Evolutionary conservation across 2,113 vertebrate species (phyloP), one percentile per base, ranked within the genome.

Genomic region (Anarrhichthys ocellatus): DNA sequence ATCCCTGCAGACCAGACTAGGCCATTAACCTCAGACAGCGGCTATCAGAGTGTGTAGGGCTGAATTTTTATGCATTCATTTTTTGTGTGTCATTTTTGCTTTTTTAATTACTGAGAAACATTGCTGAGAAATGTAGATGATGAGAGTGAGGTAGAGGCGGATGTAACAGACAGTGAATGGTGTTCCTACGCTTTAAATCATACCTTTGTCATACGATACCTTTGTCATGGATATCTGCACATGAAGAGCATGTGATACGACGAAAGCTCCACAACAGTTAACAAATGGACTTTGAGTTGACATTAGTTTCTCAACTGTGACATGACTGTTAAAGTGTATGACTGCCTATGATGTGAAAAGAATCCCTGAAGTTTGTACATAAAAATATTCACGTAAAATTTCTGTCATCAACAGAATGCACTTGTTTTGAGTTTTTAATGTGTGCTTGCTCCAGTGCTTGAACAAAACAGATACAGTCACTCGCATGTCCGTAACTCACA

Each of bases 1-100:
- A 24, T 48, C 11, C n/a, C 78, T 59, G 42, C 74, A 36, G 18
- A 59, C 11, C 44, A 24, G 17, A 48, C 63, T 9, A 0, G 38
- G 9, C 27, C 72, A 42, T 2, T 89, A 0, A 62, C 86, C 9
- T 63, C 63, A 38, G 84, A 80, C 9, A 83, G 69, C 1, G 68
- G 58, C 34, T 94, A 92, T 77, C 87, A 91, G 9, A 42, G 76
- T 40, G 76, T 92, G 36, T 92, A 89, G 71, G 0, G 8, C 32
- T 18, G 9, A 1, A 14, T 34, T 9, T 36, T 29, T 13, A 32
- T 75, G 29, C 2, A 9, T 59, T 44, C 7, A 14, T 10, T 36
- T 32, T 22, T 58, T 36, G 13, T 59, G 4, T 20, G 9, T 9
- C 2, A 3, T 38, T 29, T 40, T 0, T 38, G 50, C 9, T 7